A percentile compares a stretch with the other conserved stretches of the same genome.
Conservation (phyloP, 2,113 vertebrate species). For the Rhabdomys dilectus region DNA sequence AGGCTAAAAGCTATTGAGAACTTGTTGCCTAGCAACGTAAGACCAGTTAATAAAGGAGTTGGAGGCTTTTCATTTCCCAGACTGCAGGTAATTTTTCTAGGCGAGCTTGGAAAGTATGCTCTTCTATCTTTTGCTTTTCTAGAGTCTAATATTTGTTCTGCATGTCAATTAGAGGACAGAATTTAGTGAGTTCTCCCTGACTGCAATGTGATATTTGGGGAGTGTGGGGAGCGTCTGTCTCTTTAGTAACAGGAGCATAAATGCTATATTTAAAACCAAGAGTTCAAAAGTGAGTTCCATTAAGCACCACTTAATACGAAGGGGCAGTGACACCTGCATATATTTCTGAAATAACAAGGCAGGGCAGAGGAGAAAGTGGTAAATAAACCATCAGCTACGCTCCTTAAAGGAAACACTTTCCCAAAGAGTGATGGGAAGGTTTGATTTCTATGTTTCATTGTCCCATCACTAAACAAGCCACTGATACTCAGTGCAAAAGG, state of each 20-base stretch:
- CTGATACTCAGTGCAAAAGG: not conserved
- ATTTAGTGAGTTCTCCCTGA: constrained; percentile 13
- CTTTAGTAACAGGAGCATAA: not conserved
- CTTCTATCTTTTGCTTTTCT: constrained; percentile 46
- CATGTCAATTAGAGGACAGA: not conserved
- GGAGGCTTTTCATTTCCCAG: constrained; percentile 71
- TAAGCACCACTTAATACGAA: constrained; percentile 66
- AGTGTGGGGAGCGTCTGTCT: not conserved
- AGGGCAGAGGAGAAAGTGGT: not conserved
- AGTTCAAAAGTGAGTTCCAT: not conserved
- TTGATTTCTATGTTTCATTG: not conserved
- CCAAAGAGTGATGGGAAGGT: constrained; percentile 12
- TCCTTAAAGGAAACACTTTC: constrained; percentile 19
- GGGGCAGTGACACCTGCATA: not conserved
- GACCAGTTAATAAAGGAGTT: constrained; percentile 62
- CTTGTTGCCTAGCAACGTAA: constrained; percentile 76
- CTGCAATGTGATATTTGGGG: not conserved
- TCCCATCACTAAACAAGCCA: not conserved
- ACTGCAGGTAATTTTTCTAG: constrained; percentile 74
- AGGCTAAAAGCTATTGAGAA: constrained; percentile 43
- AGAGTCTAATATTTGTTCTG: constrained; percentile 52
- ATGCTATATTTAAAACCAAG: constrained; percentile 60
- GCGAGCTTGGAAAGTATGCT: constrained; percentile 48
- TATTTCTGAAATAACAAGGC: constrained; percentile 68
- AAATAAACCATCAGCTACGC: constrained; percentile 64